phyloP scores from a whole-genome alignment of 2,888 invertebrate genomes.

The Trichacis sp. region DNA sequence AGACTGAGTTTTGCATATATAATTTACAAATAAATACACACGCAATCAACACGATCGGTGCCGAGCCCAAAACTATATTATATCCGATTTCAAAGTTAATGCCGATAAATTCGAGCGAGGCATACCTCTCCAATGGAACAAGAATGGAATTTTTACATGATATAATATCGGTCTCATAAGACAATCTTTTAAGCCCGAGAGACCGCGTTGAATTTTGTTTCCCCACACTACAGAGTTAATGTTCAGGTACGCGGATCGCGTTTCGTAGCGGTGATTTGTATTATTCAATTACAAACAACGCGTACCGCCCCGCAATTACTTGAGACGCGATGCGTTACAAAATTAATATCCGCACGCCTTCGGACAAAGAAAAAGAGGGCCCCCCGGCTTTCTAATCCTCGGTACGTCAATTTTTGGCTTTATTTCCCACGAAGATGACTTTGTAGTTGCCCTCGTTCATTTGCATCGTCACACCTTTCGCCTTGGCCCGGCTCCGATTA shows the following conservation, averaged over 20 bases:
- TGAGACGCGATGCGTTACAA: neutral
- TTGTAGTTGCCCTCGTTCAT: constrained; percentile 47
- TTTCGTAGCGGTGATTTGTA: neutral
- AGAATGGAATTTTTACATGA: constrained; percentile 43
- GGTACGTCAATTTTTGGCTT: constrained; percentile 9
- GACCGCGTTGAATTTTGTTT: constrained; percentile 36
- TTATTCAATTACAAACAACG: neutral
- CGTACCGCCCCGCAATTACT: neutral
- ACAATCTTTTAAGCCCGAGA: constrained; percentile 15
- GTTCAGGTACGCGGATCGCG: neutral
- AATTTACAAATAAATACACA: too few relatives aligned
- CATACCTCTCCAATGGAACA: constrained; percentile 52
- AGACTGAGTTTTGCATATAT: constrained; percentile 24
- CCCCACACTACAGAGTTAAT: neutral
- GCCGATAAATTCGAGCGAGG: constrained; percentile 52
- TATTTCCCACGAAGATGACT: constrained; percentile 52
- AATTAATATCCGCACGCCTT: neutral
- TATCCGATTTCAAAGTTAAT: constrained; percentile 58
- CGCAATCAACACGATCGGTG: constrained; percentile 32
- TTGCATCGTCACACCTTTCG: constrained; percentile 48
- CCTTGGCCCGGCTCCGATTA: constrained; percentile 46
- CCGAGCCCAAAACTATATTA: constrained; percentile 19
- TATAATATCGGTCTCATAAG: constrained; percentile 45
- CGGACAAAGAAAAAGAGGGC: neutral
- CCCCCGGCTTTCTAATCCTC: neutral